Evolutionary conservation across 2,797 vertebrate genomes (phyloP), one percentile per base, ranked within the genome.

Genomic region (Enoplosus armatus): DNA sequence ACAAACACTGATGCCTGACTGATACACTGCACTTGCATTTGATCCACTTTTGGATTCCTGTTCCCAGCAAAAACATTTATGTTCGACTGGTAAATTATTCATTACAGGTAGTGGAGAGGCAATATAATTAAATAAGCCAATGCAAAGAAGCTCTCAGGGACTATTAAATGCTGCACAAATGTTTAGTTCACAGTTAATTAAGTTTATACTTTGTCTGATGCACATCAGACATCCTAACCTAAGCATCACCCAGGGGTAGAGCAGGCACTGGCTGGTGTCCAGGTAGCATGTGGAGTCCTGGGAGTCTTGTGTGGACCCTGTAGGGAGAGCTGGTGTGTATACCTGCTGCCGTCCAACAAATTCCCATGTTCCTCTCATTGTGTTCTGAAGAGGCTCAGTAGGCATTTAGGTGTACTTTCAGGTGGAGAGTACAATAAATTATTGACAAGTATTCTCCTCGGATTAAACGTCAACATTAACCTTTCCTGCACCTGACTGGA

Each of bases 61-160:
- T 89, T 83, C 79, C 85, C 58, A 79, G 80, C 54, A 90, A 90
- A 79, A 85, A 77, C 8, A 53, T 87, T 87, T 65, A 73, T 63
- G 65, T 79, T 74, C 1, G 54, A 66, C 75, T 80, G 33, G 79
- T 91, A 84, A 90, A 92, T 92, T 86, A 90, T 92, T 88, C 65
- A 93, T 91, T 77, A 83, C 77, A 90, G 77, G 89, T 87, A 85
- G 73, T 66, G 50, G 62, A 75, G 75, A 87, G 39, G 72, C 82
- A 82, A 79, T 82, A 77, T 92, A 85, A 92, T 92, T 87, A 90
- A 89, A 92, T 92, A 88, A 90, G 79, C 66, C 78, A 85, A 89
- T 81, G 79, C 86, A 84, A 88, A 86, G 73, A 89, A 67, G 88
- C 89, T 87, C 84, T 86, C 66, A 62, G 80, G 87, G 89, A 91